Evolutionary conservation across 2,888 invertebrate genomes (phyloP), one percentile per base, ranked within the genome.

Genomic region (Cheilosia vulpina): DNA sequence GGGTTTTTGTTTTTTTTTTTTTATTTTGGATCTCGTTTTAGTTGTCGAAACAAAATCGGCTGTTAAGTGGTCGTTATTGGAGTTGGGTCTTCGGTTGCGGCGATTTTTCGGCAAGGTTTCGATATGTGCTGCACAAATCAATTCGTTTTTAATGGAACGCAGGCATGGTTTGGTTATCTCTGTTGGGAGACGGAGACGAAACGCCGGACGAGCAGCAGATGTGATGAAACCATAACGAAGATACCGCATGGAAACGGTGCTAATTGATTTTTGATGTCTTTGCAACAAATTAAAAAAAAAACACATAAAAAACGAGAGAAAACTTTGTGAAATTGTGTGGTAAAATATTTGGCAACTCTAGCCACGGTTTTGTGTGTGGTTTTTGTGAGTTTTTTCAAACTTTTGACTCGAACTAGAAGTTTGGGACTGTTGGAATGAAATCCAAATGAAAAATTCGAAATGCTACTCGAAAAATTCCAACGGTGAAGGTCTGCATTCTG

Each of bases 181-280:
- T 53, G 50, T 24, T 34, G 57, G 50, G 65, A 71, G 81, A 50
- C 68, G 52, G 62, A 53, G 62, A 58, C 52, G 85, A 68, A 76
- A 50, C 27, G 68, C 69, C 19, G 15, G 63, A 52, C 62, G 57
- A 60, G 69, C 75, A 71, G 71, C 75, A 71, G 71, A 81, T 85
- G 85, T 80, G 81, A 72, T 75, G 76, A 80, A 81, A 81, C 81
- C 81, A 65, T 81, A 81, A 85, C 72, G 76, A 66, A 85, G 85
- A 85, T 81, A 85, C 71, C 68, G 76, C 76, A 80, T 80, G 65
- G 71, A 83, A 72, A 58, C 76, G 75, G 55, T 66, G 76, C 85
- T 85, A 85, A 85, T 85, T 85, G 85, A 85, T 85, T 85, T 85
- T 85, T 85, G 81, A 85, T 85, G 85, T 85, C 85, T 60, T 79